Evolutionary conservation across 2,113 vertebrate species (phyloP), one percentile per base, ranked within the genome.

Genomic region (Mobula birostris): DNA sequence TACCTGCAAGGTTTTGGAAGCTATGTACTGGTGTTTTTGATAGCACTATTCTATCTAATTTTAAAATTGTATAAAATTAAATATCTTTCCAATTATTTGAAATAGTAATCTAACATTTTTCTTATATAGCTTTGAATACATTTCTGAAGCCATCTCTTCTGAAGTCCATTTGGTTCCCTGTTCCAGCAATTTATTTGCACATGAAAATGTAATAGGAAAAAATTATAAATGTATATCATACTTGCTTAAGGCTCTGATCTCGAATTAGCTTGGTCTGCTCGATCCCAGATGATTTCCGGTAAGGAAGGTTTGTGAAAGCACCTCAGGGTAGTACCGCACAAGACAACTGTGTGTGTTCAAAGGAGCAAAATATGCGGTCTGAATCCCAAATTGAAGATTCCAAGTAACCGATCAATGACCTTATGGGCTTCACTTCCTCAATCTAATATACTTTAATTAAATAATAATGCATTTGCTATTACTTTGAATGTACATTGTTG

Each of bases 231-330:
- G 91, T 93, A 74, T 74, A 93, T 74, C 91, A 93, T 70, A 93
- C 74, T 74, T 94, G 94, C n/a, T 95, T 94, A 94, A 93, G 94
- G 95, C 94, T 91, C 91, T 95, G 94, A 95, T 95, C 95, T 95
- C 94, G 96, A 96, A 96, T 96, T 95, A 97, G 95, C 95, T 95
- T 95, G 95, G 94, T 96, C 95, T 96, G 95, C 95, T 17, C 80
- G 76, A 96, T 95, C 94, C 88, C 95, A 95, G 95, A 96, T 95
- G 94, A 95, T 94, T 95, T 94, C 95, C 94, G 88, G 95, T 94
- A 95, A 94, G 56, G 82, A 95, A 95, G 95, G 96, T 96, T 96
- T 95, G 94, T 95, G 94, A 95, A 95, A 93, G 95, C 95, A 96
- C 96, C 96, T 96, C 95, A 95, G 96, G 96, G 95, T 85, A 96